phyloP scores from a whole-genome alignment of 2,113 vertebrate genomes.

The Corythornis cristatus region DNA sequence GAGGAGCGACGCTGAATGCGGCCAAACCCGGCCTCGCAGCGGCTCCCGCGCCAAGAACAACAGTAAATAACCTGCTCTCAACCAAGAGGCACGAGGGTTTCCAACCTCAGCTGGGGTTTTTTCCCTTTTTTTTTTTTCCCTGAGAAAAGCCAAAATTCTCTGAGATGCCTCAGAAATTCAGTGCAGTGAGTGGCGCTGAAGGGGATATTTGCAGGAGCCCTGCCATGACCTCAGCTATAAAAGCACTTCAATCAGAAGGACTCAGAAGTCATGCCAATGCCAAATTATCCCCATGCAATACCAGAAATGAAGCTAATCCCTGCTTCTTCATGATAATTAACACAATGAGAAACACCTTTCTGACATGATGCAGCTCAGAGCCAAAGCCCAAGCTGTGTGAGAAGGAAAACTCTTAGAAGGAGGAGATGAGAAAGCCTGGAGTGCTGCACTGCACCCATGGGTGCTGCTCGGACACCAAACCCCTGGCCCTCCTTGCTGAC shows the following conservation, averaged over 20 bases:
- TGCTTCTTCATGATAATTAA: constrained; percentile 29
- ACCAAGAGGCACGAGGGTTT: constrained; percentile 32
- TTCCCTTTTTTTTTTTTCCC: not conserved
- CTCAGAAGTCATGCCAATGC: constrained; percentile 30
- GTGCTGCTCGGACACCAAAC: no score
- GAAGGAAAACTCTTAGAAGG: not conserved
- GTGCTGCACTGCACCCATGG: not conserved
- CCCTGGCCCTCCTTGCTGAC: no score
- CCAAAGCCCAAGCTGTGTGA: not conserved
- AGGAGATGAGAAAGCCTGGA: not conserved
- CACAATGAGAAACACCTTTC: constrained; percentile 53
- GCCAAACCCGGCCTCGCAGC: constrained; percentile 20
- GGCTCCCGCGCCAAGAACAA: constrained; percentile 36
- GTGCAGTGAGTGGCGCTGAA: constrained; percentile 15
- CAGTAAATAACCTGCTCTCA: constrained; percentile 70
- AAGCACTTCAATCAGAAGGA: constrained; percentile 20
- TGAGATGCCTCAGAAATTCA: constrained; percentile 22
- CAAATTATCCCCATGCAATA: constrained; percentile 37
- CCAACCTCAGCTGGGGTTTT: constrained; percentile 53
- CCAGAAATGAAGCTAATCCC: constrained; percentile 28
- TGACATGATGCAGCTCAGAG: not conserved
- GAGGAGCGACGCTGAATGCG: not conserved
- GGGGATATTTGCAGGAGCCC: constrained; percentile 50
- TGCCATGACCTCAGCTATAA: constrained; percentile 55
- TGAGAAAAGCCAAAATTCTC: constrained; percentile 45